Evolutionary conservation across 2,888 invertebrate species (phyloP), one percentile per base, ranked within the genome.

Genomic region (Eudemis profundana): DNA sequence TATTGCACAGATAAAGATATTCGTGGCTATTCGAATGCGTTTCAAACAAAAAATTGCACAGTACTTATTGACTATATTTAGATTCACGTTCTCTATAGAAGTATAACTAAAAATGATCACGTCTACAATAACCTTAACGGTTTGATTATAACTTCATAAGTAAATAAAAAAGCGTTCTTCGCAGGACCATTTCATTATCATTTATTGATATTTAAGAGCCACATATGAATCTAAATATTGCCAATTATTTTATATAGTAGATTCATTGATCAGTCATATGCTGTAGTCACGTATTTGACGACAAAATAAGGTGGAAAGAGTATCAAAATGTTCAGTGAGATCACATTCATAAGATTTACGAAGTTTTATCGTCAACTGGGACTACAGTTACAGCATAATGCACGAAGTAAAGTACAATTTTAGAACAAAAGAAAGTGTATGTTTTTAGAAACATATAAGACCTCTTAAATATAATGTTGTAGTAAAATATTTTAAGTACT

Each of bases 41-140:
- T 51, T 57, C 64, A 57, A 50, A 64, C 50, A 64, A 46, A 44
- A 59, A 36, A 64, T 64, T 64, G 64, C 64, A 57, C 57, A 51
- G 50, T 3, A 33, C n/a, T 59, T 46, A 59, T 64, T 59, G 56
- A 50, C 63, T 56, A 56, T 33, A 47, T 19, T 49, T 33, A 59
- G 33, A 59, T 57, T 17, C 40, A 17, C 38, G 38, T 53, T 33
- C 21, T 17, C 23, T 19, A 56, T 29, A 36, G n/a, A 0, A 14
- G 14, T 38, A 38, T 21, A 23, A 53, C 14, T 14, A 21, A 40
- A n/a, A n/a, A n/a, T n/a, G n/a, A n/a, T n/a, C n/a, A n/a, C n/a
- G n/a, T n/a, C n/a, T n/a, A n/a, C n/a, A n/a, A n/a, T n/a, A n/a
- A n/a, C n/a, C n/a, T n/a, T n/a, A n/a, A n/a, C n/a, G n/a, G n/a